Evolutionary conservation across 2,113 vertebrate species (phyloP).

Genomic region (Oryctolagus cuniculus): mOryCun1.1 NC_091440.1:61900501-61901000

Average conservation of each 20-base stretch:
- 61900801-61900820: neutral
- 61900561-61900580: neutral
- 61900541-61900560: neutral
- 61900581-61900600: neutral
- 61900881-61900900: slow-evolving; percentile 31
- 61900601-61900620: slow-evolving; percentile 45
- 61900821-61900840: slow-evolving; percentile 49
- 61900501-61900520: neutral
- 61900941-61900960: slow-evolving; percentile 70
- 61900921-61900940: slow-evolving; percentile 58
- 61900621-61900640: slow-evolving; percentile 33
- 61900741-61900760: slow-evolving; percentile 56
- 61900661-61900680: slow-evolving; percentile 41
- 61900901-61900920: slow-evolving; percentile 47
- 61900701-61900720: slow-evolving; percentile 68
- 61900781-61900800: slow-evolving; percentile 35
- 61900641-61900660: slow-evolving; percentile 56
- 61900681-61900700: neutral
- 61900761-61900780: slow-evolving; percentile 68
- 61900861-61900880: neutral
- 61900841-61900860: slow-evolving; percentile 48
- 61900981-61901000: slow-evolving; percentile 68
- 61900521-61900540: neutral
- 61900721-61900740: slow-evolving; percentile 8
- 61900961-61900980: slow-evolving; percentile 61